These are phyloP conservation scores for Nibea albiflora DNA, from an alignment of 2,113 vertebrate genomes.

Conservation along the genomic window DNA sequence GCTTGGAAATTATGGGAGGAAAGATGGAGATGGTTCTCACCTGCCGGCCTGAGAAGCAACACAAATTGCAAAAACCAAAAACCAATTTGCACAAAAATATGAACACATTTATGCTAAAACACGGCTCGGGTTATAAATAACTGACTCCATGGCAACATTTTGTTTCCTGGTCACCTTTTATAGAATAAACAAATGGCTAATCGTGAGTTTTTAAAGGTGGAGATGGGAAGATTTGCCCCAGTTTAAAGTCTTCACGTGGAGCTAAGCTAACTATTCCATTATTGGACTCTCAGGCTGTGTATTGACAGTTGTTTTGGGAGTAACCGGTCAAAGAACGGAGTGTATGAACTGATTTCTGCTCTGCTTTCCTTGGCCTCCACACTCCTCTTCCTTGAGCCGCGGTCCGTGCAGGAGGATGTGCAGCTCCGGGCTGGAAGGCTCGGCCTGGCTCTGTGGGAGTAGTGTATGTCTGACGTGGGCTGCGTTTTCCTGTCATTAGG, in stretches of 20 bases:
- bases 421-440: constrained; percentile 43
- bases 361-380: constrained; percentile 55
- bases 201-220: not conserved
- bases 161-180: not conserved
- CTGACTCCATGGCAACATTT: not conserved
- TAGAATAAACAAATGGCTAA: not conserved
- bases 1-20: too few relatives aligned
- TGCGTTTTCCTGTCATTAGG: constrained; percentile 61
- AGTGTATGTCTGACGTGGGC: constrained; percentile 30
- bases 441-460: constrained; percentile 44
- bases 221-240: not conserved
- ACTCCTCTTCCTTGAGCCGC: constrained; percentile 1
- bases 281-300: not conserved
- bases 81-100: not conserved
- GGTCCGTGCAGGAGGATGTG: constrained; percentile 31
- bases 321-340: constrained; percentile 42
- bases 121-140: not conserved
- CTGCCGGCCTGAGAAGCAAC: too few relatives aligned
- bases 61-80: too few relatives aligned
- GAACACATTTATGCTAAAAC: not conserved
- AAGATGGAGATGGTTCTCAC: too few relatives aligned
- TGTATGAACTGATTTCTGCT: constrained; percentile 36
- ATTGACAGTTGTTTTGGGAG: constrained; percentile 42
- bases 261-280: not conserved
- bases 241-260: not conserved